phyloP scores from a whole-genome alignment of 2,113 vertebrate species.

The Gymnarchus niloticus region DNA sequence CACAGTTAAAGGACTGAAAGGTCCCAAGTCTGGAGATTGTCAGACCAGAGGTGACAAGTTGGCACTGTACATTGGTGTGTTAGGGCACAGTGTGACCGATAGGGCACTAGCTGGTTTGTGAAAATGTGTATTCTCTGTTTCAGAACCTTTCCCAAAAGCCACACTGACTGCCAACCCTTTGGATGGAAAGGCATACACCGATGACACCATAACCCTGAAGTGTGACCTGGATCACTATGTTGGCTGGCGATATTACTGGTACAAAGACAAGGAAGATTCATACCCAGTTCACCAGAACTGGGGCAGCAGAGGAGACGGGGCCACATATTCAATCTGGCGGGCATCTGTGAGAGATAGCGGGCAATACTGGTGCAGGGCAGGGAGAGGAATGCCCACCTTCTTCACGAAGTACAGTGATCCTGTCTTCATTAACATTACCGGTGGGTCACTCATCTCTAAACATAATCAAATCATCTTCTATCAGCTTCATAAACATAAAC shows the following conservation, averaged over 20 bases:
- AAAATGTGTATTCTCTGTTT: neutral
- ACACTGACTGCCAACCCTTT: neutral
- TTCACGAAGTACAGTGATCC: conserved; percentile 26
- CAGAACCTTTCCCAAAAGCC: neutral
- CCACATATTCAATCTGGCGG: conserved; percentile 18
- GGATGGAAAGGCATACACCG: conserved; percentile 8
- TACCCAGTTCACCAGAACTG: neutral
- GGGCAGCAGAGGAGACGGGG: conserved; percentile 9
- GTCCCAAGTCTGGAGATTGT: neutral
- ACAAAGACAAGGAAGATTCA: neutral
- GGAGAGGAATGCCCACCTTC: conserved; percentile 12
- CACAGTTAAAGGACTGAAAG: no score
- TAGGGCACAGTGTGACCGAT: neutral
- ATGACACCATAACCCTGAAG: neutral
- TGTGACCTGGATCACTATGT: conserved; percentile 12
- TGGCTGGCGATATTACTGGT: conserved; percentile 17
- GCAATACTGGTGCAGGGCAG: conserved; percentile 31
- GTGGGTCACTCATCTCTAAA: conserved; percentile 9
- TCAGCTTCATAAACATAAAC: no score
- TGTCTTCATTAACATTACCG: conserved; percentile 22
- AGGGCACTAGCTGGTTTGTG: neutral
- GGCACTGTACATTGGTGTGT: no score
- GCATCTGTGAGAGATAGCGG: neutral
- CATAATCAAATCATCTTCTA: neutral
- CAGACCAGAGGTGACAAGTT: no score